Base-by-base conservation (phyloP, 2,888 invertebrate genomes). In the Phaonia tiefii region DNA sequence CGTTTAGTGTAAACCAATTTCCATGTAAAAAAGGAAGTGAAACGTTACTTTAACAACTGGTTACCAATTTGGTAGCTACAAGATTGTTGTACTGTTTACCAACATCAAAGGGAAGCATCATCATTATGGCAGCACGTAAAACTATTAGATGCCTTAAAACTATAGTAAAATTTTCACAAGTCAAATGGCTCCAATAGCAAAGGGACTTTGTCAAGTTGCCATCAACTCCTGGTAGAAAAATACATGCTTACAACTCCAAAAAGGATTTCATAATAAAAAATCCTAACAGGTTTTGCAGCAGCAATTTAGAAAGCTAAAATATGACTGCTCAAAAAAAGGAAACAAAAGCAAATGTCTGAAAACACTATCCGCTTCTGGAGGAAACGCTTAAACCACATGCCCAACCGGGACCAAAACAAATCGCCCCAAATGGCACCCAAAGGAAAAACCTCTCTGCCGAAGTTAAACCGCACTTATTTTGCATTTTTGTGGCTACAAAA, bases 391-490 rank as follows among this genome's bases (percentile, higher is more conserved):
- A 37, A 58, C 58, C 58, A 37, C 58, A 15, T 20, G 17, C n/a
- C 20, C 31, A 20, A 60, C 60, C 60, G 3, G 31, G n/a, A 60
- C 37, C 17, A 60, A 60, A 60, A 56, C 1, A 4, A n/a, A 4
- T 25, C 11, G 20, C 39, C 31, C 13, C 10, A 39, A 60, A 60
- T 31, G 31, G 39, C 20, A 60, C 31, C 10, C 60, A 17, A 15
- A 17, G 39, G 17, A 39, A 31, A 58, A 17, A 58, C 15, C n/a
- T 4, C 51, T 51, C 7, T 20, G 17, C 22, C 51, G 1, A 31
- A 37, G 39, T 20, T 39, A 37, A 60, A 60, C 60, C 60, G 39
- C 60, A 60, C 60, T 60, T 60, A 60, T 60, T 60, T 60, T 60
- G 60, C 39, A 60, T 20, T 60, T 60, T 60, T 60, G 60, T 39